phyloP scores from a whole-genome alignment of 2,113 vertebrate genomes.

The Empidonax traillii region DNA sequence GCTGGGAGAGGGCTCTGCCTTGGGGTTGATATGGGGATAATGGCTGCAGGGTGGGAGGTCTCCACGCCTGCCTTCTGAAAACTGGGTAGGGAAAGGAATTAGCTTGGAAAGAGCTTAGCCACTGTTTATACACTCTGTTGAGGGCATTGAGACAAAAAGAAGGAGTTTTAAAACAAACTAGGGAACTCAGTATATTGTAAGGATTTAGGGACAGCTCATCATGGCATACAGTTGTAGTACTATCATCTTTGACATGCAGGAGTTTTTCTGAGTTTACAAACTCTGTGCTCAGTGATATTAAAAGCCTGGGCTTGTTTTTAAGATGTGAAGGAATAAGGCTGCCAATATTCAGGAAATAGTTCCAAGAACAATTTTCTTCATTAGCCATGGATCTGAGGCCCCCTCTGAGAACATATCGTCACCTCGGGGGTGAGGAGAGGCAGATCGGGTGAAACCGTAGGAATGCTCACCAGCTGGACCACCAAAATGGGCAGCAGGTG shows the following conservation, averaged over 20 bases:
- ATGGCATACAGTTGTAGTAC: accelerated
- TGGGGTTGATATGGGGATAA: neutral
- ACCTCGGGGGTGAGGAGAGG: neutral
- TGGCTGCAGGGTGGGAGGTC: neutral
- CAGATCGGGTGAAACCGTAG: neutral
- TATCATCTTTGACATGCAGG: accelerated
- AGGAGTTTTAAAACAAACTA: neutral
- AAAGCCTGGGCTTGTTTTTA: neutral
- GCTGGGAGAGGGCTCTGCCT: neutral
- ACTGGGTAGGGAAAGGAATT: neutral
- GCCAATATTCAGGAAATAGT: neutral
- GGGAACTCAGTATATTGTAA: neutral
- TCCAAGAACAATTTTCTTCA: slow-evolving; percentile 18
- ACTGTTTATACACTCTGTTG: neutral
- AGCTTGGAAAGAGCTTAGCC: neutral
- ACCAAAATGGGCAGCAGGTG: slow-evolving; percentile 6
- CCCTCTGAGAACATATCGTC: neutral
- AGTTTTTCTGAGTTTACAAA: neutral
- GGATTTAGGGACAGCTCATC: neutral
- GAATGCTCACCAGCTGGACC: slow-evolving; percentile 50
- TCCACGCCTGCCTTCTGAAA: accelerated
- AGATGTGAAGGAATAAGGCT: neutral
- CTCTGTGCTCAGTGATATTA: neutral
- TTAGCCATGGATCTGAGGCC: slow-evolving; percentile 5
- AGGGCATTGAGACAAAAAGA: neutral